Base-by-base conservation (phyloP, 2,797 vertebrate species). In the Avahi laniger region DNA sequence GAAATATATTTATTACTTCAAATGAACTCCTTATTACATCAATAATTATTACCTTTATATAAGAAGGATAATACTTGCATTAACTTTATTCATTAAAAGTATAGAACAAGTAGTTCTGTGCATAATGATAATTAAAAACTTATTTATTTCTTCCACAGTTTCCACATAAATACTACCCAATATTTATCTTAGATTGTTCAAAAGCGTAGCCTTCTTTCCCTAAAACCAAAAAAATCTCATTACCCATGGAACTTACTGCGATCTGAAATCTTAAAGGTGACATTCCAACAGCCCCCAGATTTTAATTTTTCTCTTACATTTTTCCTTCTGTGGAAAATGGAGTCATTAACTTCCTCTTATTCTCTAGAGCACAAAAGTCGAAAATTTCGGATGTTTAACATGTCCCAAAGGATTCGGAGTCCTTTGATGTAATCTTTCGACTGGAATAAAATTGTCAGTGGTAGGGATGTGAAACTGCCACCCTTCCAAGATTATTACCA, bases 191-290 rank as follows among this genome's bases (percentile, higher is more conserved):
- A 80, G 30, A 65, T 33, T 76, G 18, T 94, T 75, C 33, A 75
- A 46, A 95, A 94, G 24, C 89, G 20, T 41, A 70, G 14, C 30
- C 43, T 79, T 57, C 30, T 24, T 91, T 48, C 46, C 52, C 33
- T 65, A n/a, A 89, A 83, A 83, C n/a, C 69, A 93, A 91, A 35
- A 91, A 82, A 95, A 92, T 43, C 59, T 83, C 28, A 72, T 94
- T 70, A 83, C 24, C 59, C 20, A 15, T 81, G 52, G 26, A 57
- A 70, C 28, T 94, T 28, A 38, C 30, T 33, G 43, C 41, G 11
- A 94, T 94, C 63, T 91, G 46, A 61, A 91, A 91, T 72, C 79
- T 89, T 87, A 82, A 95, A 70, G 72, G 38, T 86, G 38, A 88
- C n/a, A 54, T 92, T 92, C 38, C 33, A 80, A 57, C 38, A 86